A percentile compares a stretch with the other conserved stretches of the same genome.
phyloP scores from a whole-genome alignment of 2,888 invertebrate species.

The Andrena hattorfiana region DNA sequence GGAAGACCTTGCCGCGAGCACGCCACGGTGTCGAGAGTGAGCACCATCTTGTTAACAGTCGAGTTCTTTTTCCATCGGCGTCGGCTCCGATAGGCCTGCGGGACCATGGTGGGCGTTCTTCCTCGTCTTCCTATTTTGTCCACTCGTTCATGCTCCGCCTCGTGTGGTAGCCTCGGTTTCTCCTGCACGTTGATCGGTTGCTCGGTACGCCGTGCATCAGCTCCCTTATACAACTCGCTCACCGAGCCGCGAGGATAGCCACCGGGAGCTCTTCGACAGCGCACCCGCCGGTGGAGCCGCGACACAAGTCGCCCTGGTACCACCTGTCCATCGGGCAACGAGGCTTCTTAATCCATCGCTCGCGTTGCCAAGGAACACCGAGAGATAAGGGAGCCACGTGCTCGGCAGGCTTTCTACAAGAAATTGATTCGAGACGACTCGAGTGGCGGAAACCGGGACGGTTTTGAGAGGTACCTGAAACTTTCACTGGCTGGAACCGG shows the following conservation, averaged over 20 bases:
- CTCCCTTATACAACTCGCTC: constrained; percentile 54
- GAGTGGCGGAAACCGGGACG: too few relatives aligned
- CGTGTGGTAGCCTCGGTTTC: constrained; percentile 68
- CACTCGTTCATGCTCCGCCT: constrained; percentile 81
- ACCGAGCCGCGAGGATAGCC: constrained; percentile 40
- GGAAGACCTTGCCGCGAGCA: constrained; percentile 61
- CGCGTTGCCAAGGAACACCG: not conserved
- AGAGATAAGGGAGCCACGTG: not conserved
- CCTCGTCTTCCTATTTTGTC: constrained; percentile 82
- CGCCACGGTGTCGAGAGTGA: constrained; percentile 73
- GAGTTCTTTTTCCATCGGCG: constrained; percentile 81
- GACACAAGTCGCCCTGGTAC: constrained; percentile 22
- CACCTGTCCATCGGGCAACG: constrained; percentile 51
- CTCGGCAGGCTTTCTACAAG: not conserved
- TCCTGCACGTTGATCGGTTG: constrained; percentile 63
- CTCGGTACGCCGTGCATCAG: constrained; percentile 43
- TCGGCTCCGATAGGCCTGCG: constrained; percentile 80
- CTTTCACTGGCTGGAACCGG: not conserved
- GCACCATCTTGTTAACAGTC: constrained; percentile 83
- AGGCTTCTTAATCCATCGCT: constrained; percentile 18
- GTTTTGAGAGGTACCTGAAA: not conserved
- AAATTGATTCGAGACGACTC: not conserved
- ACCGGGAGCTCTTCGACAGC: constrained; percentile 39
- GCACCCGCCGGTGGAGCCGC: constrained; percentile 42
- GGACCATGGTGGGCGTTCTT: constrained; percentile 82